Conservation (phyloP, 2,113 vertebrate genomes). For the Callocephalon fimbriatum region DNA sequence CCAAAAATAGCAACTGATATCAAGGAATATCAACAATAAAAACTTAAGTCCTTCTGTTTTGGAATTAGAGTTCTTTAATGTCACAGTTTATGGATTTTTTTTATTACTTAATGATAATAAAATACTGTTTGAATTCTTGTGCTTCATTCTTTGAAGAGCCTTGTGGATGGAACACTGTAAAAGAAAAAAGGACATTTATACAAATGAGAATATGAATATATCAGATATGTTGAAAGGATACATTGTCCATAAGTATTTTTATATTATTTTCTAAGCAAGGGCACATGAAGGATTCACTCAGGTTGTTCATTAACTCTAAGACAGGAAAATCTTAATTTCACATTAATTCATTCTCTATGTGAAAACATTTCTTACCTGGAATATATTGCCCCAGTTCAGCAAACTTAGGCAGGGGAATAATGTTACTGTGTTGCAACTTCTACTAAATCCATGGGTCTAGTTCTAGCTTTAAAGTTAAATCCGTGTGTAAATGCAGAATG, state of each 20-base stretch:
- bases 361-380: slow-evolving; percentile 30
- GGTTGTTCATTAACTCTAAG: slow-evolving; percentile 25
- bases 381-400: not conserved
- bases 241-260: not conserved
- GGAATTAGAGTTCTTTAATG: not conserved
- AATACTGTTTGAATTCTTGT: not conserved
- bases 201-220: not conserved
- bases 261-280: not conserved
- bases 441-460: not conserved
- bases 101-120: not conserved
- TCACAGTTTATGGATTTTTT: not conserved
- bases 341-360: not conserved
- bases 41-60: too few species aligned
- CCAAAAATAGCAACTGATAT: too few species aligned
- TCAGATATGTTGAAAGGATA: not conserved
- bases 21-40: too few species aligned
- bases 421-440: not conserved
- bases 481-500: not conserved
- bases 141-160: not conserved
- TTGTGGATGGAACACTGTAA: not conserved
- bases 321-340: slow-evolving; percentile 29
- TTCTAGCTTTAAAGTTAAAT: not conserved
- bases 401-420: not conserved
- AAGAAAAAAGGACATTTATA: not conserved
- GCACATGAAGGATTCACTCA: not conserved